Percentiles rank a stretch among this genome's conserved stretches.
Evolutionary conservation across 2,888 invertebrate genomes (phyloP).

Genomic region (Cheiracanthium punctorium): DNA sequence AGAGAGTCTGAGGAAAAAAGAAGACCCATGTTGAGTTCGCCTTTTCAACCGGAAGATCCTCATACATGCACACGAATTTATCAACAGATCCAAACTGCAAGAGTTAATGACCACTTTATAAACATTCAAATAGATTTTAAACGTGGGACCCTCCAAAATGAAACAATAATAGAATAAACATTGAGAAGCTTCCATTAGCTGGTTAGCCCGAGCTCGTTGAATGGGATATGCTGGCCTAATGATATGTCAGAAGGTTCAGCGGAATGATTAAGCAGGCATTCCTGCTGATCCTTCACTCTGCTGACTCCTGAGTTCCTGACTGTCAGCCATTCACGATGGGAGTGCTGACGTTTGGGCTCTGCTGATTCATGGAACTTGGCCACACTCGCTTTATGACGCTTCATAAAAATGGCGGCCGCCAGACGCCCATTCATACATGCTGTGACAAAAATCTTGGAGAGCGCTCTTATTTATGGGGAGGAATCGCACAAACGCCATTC

Average conservation of each 20-base stretch:
- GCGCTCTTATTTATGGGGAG: background rate
- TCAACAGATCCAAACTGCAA: too few species aligned
- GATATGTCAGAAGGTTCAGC: conserved; percentile 16
- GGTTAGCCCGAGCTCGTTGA: background rate
- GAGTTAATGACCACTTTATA: background rate
- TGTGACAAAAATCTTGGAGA: background rate
- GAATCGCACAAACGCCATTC: background rate
- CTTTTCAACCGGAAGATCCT: too few species aligned
- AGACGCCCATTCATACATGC: conserved; percentile 4
- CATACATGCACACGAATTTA: too few species aligned
- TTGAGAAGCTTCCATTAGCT: background rate
- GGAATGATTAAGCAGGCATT: conserved; percentile 30
- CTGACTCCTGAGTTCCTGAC: conserved; percentile 21
- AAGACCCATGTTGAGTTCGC: too few species aligned
- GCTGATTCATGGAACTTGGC: conserved; percentile 21
- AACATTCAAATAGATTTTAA: background rate
- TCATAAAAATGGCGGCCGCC: conserved; percentile 29
- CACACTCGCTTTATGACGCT: conserved; percentile 12
- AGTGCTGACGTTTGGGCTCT: conserved; percentile 24
- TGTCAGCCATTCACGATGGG: conserved; percentile 12
- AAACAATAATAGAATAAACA: background rate
- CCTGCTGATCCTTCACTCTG: conserved; percentile 24
- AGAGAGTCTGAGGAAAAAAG: too few species aligned
- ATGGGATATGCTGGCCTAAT: conserved; percentile 15
- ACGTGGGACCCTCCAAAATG: background rate